Evolutionary conservation across 2,888 invertebrate genomes (phyloP).

Genomic region (Trissonchulus sp.): DNA sequence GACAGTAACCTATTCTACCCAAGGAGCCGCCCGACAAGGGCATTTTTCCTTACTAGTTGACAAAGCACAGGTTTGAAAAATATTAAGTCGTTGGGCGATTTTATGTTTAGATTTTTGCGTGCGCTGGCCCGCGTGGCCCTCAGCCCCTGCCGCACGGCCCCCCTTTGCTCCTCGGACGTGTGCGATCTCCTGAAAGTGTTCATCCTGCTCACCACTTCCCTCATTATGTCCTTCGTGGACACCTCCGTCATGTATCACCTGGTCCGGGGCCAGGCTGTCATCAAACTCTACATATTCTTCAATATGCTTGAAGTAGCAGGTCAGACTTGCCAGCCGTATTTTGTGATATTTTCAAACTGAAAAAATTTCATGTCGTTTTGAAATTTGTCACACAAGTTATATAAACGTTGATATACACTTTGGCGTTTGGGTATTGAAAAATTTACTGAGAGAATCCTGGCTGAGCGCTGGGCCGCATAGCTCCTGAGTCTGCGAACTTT

Average conservation of each 20-base stretch:
- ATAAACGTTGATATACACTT: too few species aligned
- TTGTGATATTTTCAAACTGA: too few species aligned
- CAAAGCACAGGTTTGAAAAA: not conserved
- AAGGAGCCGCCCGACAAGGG: too few species aligned
- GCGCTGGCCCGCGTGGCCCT: not conserved
- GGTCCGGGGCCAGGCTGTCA: conserved; percentile 81
- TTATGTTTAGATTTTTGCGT: conserved; percentile 20
- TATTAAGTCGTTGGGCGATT: not conserved
- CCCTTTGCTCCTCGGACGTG: conserved; percentile 60
- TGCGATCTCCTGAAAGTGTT: conserved; percentile 92
- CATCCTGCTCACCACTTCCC: conserved; percentile 60
- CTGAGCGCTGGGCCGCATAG: too few species aligned
- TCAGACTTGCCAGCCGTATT: too few species aligned
- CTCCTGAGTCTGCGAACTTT: too few species aligned
- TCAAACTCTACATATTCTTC: conserved; percentile 97
- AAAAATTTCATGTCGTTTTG: too few species aligned
- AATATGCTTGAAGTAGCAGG: conserved; percentile 97
- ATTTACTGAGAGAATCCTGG: too few species aligned
- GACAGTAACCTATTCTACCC: too few species aligned
- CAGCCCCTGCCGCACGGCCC: conserved; percentile 4
- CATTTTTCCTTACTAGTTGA: too few species aligned
- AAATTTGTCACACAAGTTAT: too few species aligned
- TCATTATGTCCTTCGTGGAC: conserved; percentile 80
- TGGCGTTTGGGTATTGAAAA: too few species aligned
- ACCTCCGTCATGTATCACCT: conserved; percentile 96